These are phyloP conservation scores for Callosobruchus maculatus DNA, from an alignment of 2,888 invertebrate genomes.

Conservation along the genomic window DNA sequence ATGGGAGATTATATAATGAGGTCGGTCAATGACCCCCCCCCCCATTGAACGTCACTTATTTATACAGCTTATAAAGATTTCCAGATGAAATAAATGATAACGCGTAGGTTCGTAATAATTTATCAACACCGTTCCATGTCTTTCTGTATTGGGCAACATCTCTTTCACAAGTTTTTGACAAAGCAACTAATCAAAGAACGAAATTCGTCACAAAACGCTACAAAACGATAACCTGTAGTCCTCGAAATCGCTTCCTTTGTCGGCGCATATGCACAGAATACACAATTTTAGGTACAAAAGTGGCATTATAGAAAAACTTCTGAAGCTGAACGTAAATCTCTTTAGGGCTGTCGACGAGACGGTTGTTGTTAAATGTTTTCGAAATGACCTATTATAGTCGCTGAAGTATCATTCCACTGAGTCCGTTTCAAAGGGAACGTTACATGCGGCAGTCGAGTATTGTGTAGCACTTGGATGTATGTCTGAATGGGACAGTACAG, in stretches of 20 bases:
- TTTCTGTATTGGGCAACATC: background rate
- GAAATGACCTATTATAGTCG: constrained; percentile 35
- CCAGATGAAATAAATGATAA: background rate
- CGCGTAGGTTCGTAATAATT: background rate
- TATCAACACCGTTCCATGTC: background rate
- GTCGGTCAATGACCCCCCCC: too few species aligned
- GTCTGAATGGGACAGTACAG: background rate
- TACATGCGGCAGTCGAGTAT: constrained; percentile 6
- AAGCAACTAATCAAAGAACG: background rate
- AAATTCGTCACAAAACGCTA: background rate
- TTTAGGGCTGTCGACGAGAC: constrained; percentile 32
- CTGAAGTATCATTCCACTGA: constrained; percentile 38
- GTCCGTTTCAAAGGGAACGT: constrained; percentile 24
- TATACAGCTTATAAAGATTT: background rate
- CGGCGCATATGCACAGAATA: constrained; percentile 12
- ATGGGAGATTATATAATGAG: too few species aligned
- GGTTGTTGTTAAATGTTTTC: constrained; percentile 34
- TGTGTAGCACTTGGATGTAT: background rate
- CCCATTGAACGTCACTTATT: too few species aligned
- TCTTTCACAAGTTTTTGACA: background rate
- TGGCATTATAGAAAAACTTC: constrained; percentile 29
- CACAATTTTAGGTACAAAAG: constrained; percentile 33
- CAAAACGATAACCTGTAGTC: background rate
- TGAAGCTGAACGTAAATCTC: constrained; percentile 31
- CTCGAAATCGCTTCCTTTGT: background rate